A percentile compares a stretch with the other conserved stretches of the same genome.
Evolutionary conservation across 2,888 invertebrate genomes (phyloP).

Genomic region (Lasius fuliginosus): DNA sequence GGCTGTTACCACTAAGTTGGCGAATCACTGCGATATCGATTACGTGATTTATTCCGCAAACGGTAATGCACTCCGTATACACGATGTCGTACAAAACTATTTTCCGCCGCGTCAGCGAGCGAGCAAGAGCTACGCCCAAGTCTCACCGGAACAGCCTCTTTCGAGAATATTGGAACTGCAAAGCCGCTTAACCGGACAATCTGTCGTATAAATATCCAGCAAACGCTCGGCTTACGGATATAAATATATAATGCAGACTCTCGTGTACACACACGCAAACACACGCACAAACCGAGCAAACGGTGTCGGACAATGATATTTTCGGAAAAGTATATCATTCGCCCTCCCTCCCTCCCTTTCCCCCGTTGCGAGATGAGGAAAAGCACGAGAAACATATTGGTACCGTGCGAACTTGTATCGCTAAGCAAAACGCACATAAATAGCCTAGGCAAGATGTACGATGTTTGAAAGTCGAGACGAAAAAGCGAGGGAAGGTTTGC

Average conservation of each 20-base stretch:
- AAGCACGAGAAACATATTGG: slow-evolving; percentile 48
- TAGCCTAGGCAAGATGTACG: neutral
- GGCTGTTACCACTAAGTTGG: slow-evolving; percentile 31
- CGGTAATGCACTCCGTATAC: slow-evolving; percentile 27
- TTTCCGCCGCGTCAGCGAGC: neutral
- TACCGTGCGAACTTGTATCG: slow-evolving; percentile 21
- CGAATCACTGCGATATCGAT: slow-evolving; percentile 30
- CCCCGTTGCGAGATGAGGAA: neutral
- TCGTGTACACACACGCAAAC: neutral
- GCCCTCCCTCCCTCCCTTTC: neutral
- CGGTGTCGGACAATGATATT: slow-evolving; percentile 27
- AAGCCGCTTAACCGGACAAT: slow-evolving; percentile 67
- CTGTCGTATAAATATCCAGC: slow-evolving; percentile 64
- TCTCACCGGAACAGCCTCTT: slow-evolving; percentile 37
- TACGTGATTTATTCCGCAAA: slow-evolving; percentile 31
- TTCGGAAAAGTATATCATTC: slow-evolving; percentile 49
- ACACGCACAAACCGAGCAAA: neutral
- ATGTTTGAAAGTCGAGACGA: slow-evolving; percentile 3
- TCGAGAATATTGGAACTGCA: slow-evolving; percentile 53
- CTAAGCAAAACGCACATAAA: slow-evolving; percentile 43
- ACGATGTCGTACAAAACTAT: slow-evolving; percentile 23
- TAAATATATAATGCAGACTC: slow-evolving; percentile 42
- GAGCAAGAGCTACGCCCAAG: neutral
- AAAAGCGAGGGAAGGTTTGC: neutral
- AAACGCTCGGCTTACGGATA: slow-evolving; percentile 54